These are phyloP conservation scores for Willowsia nigromaculata DNA, from an alignment of 2,888 invertebrate species.

Conservation along the genomic window DNA sequence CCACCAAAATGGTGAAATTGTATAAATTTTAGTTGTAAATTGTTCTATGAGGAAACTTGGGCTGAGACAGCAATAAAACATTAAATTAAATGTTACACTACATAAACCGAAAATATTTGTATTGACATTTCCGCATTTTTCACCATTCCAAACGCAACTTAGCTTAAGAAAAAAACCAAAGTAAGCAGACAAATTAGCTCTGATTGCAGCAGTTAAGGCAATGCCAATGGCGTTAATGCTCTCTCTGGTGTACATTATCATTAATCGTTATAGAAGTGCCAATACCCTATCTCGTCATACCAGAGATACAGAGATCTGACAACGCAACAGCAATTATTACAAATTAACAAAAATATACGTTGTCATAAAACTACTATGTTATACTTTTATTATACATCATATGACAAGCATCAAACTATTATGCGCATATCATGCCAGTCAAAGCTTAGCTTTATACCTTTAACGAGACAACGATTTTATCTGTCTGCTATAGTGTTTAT, in stretches of 20 bases:
- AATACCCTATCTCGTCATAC: no score
- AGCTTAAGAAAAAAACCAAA: constrained; percentile 10
- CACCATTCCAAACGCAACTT: background rate
- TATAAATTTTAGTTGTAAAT: no score
- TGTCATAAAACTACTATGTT: background rate
- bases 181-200: constrained; percentile 15
- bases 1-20: background rate
- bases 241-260: background rate
- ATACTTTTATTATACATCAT: constrained; percentile 20
- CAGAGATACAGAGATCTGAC: background rate
- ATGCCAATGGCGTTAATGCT: background rate
- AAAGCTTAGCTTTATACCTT: background rate
- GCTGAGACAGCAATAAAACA: background rate
- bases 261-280: no score
- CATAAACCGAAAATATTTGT: constrained; percentile 46
- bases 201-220: background rate
- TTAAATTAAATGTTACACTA: constrained; percentile 4
- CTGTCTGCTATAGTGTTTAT: background rate
- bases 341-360: background rate
- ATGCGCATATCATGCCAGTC: background rate
- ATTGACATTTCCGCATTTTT: constrained; percentile 60
- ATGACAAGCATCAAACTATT: background rate
- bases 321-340: background rate
- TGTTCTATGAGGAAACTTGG: background rate
- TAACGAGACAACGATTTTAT: background rate